phyloP scores from a whole-genome alignment of 2,888 invertebrate species.

The Stenodema calcarata region DNA sequence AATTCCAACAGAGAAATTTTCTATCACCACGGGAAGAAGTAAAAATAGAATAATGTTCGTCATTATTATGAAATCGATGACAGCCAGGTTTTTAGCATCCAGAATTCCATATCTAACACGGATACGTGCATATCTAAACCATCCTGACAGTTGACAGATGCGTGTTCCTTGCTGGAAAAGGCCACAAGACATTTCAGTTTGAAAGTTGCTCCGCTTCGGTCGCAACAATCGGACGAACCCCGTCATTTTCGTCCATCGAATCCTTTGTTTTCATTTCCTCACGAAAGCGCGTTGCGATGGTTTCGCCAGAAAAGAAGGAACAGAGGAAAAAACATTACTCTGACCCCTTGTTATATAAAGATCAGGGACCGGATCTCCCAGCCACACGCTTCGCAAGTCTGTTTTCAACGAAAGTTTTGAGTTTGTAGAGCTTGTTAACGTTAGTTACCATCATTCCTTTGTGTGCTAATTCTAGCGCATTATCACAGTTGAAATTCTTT shows the following conservation, averaged over 20 bases:
- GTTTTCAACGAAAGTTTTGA: not conserved
- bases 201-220: not conserved
- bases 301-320: not conserved
- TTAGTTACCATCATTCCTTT: not conserved
- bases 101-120: too few relatives aligned
- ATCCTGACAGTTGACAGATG: too few relatives aligned
- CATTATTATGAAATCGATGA: too few relatives aligned
- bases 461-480: not conserved
- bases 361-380: not conserved
- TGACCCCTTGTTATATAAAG: not conserved
- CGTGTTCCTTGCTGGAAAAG: not conserved
- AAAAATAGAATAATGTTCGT: too few relatives aligned
- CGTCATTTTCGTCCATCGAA: not conserved
- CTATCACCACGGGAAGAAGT: too few relatives aligned
- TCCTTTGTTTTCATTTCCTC: not conserved
- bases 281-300: not conserved
- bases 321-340: not conserved
- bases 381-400: not conserved
- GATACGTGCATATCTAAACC: too few relatives aligned
- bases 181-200: not conserved
- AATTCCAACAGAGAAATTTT: too few relatives aligned
- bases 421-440: not conserved
- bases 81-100: too few relatives aligned
- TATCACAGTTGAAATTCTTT: not conserved
- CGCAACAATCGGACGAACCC: not conserved